phyloP scores from a whole-genome alignment of 2,113 vertebrate species.

The Cheilinus undulatus region DNA sequence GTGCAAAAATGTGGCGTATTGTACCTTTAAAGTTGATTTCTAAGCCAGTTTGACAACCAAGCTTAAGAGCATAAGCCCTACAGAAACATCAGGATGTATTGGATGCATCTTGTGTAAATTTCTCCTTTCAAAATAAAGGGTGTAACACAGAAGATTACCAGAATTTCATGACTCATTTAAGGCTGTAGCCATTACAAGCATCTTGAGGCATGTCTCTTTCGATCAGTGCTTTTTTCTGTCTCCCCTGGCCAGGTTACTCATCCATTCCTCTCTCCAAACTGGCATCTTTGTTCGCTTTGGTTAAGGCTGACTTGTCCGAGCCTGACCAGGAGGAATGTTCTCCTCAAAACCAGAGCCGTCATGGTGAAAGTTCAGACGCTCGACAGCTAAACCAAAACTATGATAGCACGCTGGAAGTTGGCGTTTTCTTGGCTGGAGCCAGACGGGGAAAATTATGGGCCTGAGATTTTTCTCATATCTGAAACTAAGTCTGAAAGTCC shows the following conservation, averaged over 20 bases:
- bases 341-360: not conserved
- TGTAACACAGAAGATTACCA: slow-evolving; percentile 39
- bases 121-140: not conserved
- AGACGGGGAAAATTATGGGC: slow-evolving; percentile 31
- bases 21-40: too few relatives aligned
- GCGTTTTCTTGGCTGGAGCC: not conserved
- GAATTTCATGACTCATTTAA: slow-evolving; percentile 47
- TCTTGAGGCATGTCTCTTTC: slow-evolving; percentile 24
- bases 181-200: slow-evolving; percentile 24
- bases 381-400: slow-evolving; percentile 17
- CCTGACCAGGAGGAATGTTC: slow-evolving; percentile 27
- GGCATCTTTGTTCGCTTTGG: not conserved
- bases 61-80: not conserved
- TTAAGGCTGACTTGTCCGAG: slow-evolving; percentile 13
- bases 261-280: slow-evolving; percentile 20
- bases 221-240: not conserved
- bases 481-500: not conserved
- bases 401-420: slow-evolving; percentile 11
- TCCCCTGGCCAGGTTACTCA: slow-evolving; percentile 41
- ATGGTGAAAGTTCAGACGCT: not conserved
- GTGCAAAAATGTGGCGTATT: too few relatives aligned
- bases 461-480: slow-evolving; percentile 9
- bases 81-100: not conserved
- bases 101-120: too few relatives aligned
- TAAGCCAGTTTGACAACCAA: not conserved